Base-by-base conservation (phyloP, 2,113 vertebrate genomes). In the Rutilus rutilus region DNA sequence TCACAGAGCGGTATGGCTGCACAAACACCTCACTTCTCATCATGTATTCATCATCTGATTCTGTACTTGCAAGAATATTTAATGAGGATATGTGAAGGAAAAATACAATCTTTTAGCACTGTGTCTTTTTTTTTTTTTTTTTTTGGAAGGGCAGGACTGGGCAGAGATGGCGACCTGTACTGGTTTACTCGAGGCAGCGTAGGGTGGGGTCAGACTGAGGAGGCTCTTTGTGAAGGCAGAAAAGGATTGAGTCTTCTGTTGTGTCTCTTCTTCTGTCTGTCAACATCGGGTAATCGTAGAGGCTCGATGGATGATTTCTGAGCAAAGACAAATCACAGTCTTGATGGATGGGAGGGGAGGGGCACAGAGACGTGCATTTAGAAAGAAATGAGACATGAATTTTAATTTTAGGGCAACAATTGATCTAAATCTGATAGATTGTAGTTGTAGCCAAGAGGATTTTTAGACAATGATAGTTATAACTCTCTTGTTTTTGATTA, bases 61-160 rank as follows among this genome's bases (percentile, higher is more conserved):
- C n/a, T 73, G 65, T 75, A 52, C 30, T 79, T 50, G 27, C 77
- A 78, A 71, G n/a, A 87, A 86, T 82, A 88, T 88, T 90, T 73
- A 30, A 62, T 33, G 10, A 42, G 39, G 4, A 81, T 23, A 33
- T 19, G 57, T n/a, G 33, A 5, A 62, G 33, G 14, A 4, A 14
- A 8, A 47, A 12, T 17, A 2, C 8, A 6, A 36, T 36, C 33
- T n/a, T 78, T 78, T 78, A 60, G 77, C 54, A 45, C 7, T 62
- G 23, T 62, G 23, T 14, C 10, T 25, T 62, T 54, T 59, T 5
- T 45, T 42, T 42, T 42, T 9, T 9, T 42, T 42, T 9, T 10
- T 39, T 39, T n/a, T 47, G 45, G 19, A 39, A 23, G 42, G 11
- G 11, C 39, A 7, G 52, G 17, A 52, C 47, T 76, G 77, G 57